Percentiles rank a stretch among this genome's conserved stretches.
phyloP scores from a whole-genome alignment of 2,888 invertebrate species.

The Epinotia brunnichana region DNA sequence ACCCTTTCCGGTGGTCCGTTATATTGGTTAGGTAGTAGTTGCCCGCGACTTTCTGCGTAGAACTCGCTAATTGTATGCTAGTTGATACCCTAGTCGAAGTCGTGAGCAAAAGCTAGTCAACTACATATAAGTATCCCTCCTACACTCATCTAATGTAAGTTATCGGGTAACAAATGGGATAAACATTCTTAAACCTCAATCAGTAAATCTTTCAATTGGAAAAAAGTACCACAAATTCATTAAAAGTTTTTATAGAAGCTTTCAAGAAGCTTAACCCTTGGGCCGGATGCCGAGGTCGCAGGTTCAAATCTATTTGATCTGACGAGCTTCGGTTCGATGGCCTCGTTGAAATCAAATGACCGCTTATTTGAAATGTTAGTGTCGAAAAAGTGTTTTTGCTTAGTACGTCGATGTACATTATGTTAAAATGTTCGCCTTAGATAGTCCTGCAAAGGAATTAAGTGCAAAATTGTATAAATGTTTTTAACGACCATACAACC shows the following conservation, averaged over 20 bases:
- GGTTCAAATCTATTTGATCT: constrained; percentile 58
- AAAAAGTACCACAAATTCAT: constrained; percentile 39
- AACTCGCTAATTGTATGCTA: too few species aligned
- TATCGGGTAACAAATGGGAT: neutral
- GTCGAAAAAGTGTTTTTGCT: constrained; percentile 28
- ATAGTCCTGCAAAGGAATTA: too few species aligned
- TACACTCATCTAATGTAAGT: too few species aligned
- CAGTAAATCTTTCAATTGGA: neutral
- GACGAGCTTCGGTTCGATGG: constrained; percentile 30
- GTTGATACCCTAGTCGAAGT: too few species aligned
- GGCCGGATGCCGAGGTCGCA: constrained; percentile 64
- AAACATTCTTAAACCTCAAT: constrained; percentile 7
- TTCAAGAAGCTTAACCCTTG: constrained; percentile 47
- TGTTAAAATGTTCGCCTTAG: too few species aligned
- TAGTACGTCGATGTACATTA: neutral
- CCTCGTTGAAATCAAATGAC: constrained; percentile 26
- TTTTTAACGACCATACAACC: too few species aligned
- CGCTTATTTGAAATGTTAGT: constrained; percentile 21
- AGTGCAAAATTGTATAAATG: too few species aligned
- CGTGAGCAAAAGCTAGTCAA: too few species aligned
- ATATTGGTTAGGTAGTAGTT: too few species aligned
- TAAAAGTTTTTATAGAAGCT: constrained; percentile 32
- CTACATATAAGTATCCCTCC: too few species aligned
- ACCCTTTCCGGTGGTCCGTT: too few species aligned
- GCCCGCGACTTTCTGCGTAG: too few species aligned